phyloP scores from a whole-genome alignment of 2,113 vertebrate species.

The Eudyptes chrysolophus region DNA sequence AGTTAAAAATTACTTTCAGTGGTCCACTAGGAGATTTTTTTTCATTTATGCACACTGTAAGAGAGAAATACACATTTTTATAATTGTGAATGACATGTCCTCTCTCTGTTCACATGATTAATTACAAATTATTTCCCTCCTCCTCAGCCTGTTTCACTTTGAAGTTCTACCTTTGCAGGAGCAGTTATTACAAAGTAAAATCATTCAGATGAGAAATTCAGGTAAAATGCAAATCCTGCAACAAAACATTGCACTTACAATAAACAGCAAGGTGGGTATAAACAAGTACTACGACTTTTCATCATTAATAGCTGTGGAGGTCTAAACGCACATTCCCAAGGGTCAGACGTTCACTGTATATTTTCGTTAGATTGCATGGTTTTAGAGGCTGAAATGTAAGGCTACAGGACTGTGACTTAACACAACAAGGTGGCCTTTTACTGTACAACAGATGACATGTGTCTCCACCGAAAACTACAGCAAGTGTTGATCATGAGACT shows the following conservation, averaged over 20 bases:
- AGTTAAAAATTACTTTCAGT: not conserved
- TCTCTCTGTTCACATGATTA: not conserved
- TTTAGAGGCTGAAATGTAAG: not conserved
- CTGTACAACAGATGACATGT: not conserved
- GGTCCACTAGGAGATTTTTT: not conserved
- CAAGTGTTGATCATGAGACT: not conserved
- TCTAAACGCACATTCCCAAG: not conserved
- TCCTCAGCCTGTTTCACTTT: not conserved
- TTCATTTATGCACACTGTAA: not conserved
- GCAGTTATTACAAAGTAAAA: not conserved
- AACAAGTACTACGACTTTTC: not conserved
- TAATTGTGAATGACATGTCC: not conserved
- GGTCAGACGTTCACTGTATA: not conserved
- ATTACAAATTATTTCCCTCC: not conserved
- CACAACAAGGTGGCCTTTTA: not conserved
- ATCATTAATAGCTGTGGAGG: not conserved
- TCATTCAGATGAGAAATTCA: not conserved
- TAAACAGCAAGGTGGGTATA: not conserved
- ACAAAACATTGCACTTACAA: not conserved
- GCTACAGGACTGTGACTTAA: not conserved
- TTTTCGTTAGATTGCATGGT: not conserved
- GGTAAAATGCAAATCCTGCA: not conserved
- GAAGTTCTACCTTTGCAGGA: not conserved
- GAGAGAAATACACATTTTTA: not conserved
- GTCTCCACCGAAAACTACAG: not conserved